phyloP scores from a whole-genome alignment of 2,888 invertebrate species.

The Gymnocheta viridis region DNA sequence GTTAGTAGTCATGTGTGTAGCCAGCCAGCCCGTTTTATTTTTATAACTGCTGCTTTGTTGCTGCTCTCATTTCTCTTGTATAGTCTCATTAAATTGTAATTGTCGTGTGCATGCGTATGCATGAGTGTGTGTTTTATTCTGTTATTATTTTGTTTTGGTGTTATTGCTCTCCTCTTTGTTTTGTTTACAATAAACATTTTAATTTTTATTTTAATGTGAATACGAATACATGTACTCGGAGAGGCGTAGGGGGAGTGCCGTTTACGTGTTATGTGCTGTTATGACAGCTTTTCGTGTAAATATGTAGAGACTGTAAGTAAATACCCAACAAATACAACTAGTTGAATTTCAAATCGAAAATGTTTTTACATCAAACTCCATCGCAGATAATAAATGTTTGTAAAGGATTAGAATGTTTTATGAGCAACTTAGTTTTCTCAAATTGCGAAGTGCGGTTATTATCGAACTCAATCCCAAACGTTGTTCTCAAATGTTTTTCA shows the following conservation, averaged over 20 bases:
- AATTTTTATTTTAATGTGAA: constrained; percentile 36
- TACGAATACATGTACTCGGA: background rate
- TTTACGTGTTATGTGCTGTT: background rate
- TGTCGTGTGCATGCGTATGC: background rate
- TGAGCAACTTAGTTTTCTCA: too few relatives aligned
- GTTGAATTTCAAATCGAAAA: too few relatives aligned
- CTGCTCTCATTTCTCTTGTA: background rate
- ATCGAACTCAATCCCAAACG: too few relatives aligned
- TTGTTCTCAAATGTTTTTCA: too few relatives aligned
- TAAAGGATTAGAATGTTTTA: too few relatives aligned
- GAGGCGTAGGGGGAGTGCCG: background rate
- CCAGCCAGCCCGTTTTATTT: background rate
- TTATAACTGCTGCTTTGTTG: background rate
- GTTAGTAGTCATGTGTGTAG: constrained; percentile 7
- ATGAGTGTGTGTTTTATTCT: background rate
- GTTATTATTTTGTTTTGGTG: constrained; percentile 33
- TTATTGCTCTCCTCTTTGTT: constrained; percentile 43
- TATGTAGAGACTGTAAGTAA: too few relatives aligned
- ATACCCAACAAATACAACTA: too few relatives aligned
- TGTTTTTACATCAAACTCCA: too few relatives aligned
- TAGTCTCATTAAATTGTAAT: constrained; percentile 25
- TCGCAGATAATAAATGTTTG: too few relatives aligned
- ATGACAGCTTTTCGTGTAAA: background rate
- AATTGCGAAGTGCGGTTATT: too few relatives aligned
- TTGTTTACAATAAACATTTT: constrained; percentile 58